A percentile compares a stretch with the other conserved stretches of the same genome.
phyloP scores from a whole-genome alignment of 2,888 invertebrate species.

The Argyra leucocephala region DNA sequence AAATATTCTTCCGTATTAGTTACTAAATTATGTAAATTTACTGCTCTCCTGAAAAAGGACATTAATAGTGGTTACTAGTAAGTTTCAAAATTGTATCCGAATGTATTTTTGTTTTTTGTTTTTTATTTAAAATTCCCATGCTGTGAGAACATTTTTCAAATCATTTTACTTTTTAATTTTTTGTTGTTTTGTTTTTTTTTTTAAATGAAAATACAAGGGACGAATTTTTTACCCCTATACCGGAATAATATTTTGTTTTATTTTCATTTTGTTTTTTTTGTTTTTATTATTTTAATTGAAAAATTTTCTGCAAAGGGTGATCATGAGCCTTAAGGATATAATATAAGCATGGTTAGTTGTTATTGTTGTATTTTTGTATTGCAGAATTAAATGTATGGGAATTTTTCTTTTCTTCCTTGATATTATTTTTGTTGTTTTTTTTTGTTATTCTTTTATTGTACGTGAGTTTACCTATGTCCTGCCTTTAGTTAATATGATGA shows the following conservation, averaged over 20 bases:
- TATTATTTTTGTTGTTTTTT: not conserved
- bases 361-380: not conserved
- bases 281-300: not conserved
- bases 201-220: not conserved
- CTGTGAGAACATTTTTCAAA: not conserved
- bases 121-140: not conserved
- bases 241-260: not conserved
- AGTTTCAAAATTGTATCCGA: not conserved
- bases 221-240: not conserved
- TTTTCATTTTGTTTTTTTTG: too few species aligned
- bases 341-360: too few species aligned
- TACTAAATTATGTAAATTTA: too few species aligned
- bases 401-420: not conserved
- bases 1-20: too few species aligned
- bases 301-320: not conserved
- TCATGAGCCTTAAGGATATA: not conserved
- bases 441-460: not conserved
- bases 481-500: too few species aligned
- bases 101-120: too few species aligned
- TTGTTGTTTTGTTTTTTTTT: not conserved
- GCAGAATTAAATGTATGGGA: not conserved
- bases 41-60: too few species aligned
- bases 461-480: too few species aligned
- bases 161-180: not conserved
- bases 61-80: too few species aligned